These are phyloP conservation scores for Helostoma temminkii DNA, from an alignment of 2,797 vertebrate species.

Conservation along the genomic window DNA sequence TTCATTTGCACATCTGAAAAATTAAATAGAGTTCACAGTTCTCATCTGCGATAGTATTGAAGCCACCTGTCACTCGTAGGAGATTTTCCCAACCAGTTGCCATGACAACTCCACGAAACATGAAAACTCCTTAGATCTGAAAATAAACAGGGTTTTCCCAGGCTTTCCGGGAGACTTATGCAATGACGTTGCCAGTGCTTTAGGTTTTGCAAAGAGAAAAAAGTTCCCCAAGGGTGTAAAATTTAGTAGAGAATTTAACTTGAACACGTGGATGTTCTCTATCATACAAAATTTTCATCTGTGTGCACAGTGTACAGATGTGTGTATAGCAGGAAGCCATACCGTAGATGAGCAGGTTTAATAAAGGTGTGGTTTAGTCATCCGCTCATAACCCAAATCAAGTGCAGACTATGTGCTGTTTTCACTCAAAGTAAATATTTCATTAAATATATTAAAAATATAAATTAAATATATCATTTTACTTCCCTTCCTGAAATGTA, in stretches of 20 bases:
- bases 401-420: too few relatives aligned
- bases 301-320: too few relatives aligned
- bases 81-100: slow-evolving; percentile 46
- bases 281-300: neutral
- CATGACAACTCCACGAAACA: slow-evolving; percentile 47
- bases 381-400: too few relatives aligned
- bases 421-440: too few relatives aligned
- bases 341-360: too few relatives aligned
- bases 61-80: slow-evolving; percentile 36
- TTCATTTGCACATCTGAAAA: slow-evolving; percentile 22
- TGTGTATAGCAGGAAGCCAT: too few relatives aligned
- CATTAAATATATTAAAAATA: too few relatives aligned
- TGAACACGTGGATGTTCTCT: neutral
- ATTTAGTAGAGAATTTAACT: slow-evolving; percentile 10
- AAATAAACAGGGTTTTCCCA: slow-evolving; percentile 53
- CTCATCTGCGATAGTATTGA: slow-evolving; percentile 16
- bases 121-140: slow-evolving; percentile 31
- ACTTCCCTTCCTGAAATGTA: too few relatives aligned
- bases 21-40: neutral
- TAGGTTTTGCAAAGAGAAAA: neutral
- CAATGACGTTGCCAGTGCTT: slow-evolving; percentile 12
- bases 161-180: slow-evolving; percentile 6
- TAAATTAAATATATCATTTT: too few relatives aligned
- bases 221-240: slow-evolving; percentile 8
- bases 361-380: too few relatives aligned